These are phyloP conservation scores for Athene noctua DNA, from an alignment of 2,113 vertebrate genomes.

Conservation along the genomic window DNA sequence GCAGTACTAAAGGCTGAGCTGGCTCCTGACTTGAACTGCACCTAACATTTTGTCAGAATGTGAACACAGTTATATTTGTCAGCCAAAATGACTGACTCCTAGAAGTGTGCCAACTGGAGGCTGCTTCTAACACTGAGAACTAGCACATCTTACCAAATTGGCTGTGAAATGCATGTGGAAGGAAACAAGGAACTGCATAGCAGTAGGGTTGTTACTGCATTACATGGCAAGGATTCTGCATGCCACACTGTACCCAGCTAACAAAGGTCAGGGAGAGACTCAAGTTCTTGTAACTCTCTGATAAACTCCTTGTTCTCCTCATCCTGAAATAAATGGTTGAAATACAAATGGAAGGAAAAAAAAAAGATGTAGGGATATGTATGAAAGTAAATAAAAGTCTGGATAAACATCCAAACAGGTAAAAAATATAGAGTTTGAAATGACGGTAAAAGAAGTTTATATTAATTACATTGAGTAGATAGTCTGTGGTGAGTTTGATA, in stretches of 20 bases:
- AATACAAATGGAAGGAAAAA: background rate
- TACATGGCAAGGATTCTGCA: background rate
- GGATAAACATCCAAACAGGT: background rate
- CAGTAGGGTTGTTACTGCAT: background rate
- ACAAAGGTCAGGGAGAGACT: background rate
- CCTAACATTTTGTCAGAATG: background rate
- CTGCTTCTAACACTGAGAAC: background rate
- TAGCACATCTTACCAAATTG: background rate
- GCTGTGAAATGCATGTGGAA: background rate
- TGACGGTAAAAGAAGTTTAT: fast-evolving
- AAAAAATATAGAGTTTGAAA: background rate
- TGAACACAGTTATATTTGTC: background rate
- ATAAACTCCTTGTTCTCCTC: background rate
- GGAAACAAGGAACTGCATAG: background rate
- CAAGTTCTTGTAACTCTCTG: background rate
- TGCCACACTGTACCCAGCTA: background rate
- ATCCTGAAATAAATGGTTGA: background rate
- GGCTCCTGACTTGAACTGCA: background rate
- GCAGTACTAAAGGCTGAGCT: background rate
- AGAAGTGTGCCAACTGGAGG: background rate
- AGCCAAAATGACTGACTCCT: background rate
- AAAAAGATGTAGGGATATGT: background rate
- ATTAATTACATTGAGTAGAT: background rate
- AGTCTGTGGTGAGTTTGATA: background rate
- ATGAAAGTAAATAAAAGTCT: background rate